Conservation (phyloP, 2,888 invertebrate species). For the Ctena decussata region DNA sequence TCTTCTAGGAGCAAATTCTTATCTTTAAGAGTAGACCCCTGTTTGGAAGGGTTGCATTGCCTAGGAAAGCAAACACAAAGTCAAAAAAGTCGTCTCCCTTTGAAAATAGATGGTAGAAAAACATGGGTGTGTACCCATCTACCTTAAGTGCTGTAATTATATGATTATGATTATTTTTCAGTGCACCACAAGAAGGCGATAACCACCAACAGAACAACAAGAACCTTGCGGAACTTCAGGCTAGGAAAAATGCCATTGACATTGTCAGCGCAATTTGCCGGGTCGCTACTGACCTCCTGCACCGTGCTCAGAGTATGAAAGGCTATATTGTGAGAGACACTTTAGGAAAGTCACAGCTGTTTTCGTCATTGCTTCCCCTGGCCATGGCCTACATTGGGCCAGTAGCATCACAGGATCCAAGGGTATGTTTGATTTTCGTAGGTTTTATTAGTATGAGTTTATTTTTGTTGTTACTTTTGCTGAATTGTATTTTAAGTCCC, state of each 20-base stretch:
- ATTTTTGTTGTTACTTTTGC: too few relatives aligned
- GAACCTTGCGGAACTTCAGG: slow-evolving; percentile 89
- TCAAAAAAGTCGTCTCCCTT: too few relatives aligned
- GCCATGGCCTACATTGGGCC: slow-evolving; percentile 95
- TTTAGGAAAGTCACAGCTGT: slow-evolving; percentile 89
- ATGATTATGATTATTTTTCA: too few relatives aligned
- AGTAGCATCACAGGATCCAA: slow-evolving; percentile 93
- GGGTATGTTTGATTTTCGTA: slow-evolving; percentile 83
- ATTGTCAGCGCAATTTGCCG: slow-evolving; percentile 93
- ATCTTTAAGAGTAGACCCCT: too few relatives aligned
- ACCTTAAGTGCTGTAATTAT: too few relatives aligned
- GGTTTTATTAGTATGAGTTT: too few relatives aligned
- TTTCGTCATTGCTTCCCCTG: slow-evolving; percentile 93
- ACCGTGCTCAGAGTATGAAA: slow-evolving; percentile 90
- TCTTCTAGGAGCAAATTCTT: too few relatives aligned
- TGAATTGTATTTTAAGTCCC: too few relatives aligned
- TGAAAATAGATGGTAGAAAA: too few relatives aligned
- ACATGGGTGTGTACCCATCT: too few relatives aligned
- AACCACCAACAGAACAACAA: slow-evolving; percentile 89
- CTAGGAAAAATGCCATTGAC: slow-evolving; percentile 91
- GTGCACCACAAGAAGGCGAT: slow-evolving; percentile 89
- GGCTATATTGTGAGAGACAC: slow-evolving; percentile 86
- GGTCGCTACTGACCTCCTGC: slow-evolving; percentile 92
- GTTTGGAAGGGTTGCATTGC: too few relatives aligned
- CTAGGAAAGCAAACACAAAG: too few relatives aligned